phyloP scores from a whole-genome alignment of 2,113 vertebrate genomes.

The Upupa epops region DNA sequence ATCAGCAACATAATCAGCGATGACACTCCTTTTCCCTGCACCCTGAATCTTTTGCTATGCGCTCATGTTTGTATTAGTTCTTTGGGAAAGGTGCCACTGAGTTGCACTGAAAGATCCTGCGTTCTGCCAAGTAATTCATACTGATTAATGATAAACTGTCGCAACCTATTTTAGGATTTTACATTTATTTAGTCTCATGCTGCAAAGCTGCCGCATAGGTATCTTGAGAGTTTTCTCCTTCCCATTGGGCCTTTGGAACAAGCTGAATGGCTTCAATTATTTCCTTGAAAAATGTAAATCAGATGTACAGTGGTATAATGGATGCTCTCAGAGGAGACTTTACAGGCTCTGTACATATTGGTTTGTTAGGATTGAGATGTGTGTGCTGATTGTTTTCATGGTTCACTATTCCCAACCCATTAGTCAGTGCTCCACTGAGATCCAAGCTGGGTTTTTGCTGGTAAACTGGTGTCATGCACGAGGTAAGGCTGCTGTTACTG shows the following conservation, averaged over 20 bases:
- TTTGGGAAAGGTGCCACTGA: slow-evolving; percentile 61
- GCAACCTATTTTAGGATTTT: slow-evolving; percentile 52
- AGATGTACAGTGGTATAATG: background rate
- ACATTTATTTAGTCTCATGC: slow-evolving; percentile 59
- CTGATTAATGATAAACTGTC: slow-evolving; percentile 57
- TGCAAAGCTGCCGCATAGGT: slow-evolving; percentile 25
- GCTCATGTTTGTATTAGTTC: slow-evolving; percentile 44
- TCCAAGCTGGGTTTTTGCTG: background rate
- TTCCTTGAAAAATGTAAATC: slow-evolving; percentile 42
- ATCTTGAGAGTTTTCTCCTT: slow-evolving; percentile 30
- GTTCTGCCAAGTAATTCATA: slow-evolving; percentile 53
- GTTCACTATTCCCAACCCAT: background rate
- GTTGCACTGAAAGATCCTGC: slow-evolving; percentile 18
- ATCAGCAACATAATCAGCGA: slow-evolving; percentile 30
- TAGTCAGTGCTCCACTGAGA: background rate
- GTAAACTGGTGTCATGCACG: background rate
- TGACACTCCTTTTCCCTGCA: slow-evolving; percentile 44
- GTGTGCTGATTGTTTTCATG: background rate
- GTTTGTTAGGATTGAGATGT: slow-evolving; percentile 14
- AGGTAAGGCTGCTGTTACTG: background rate
- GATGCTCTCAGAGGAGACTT: slow-evolving; percentile 36
- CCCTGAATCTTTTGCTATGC: background rate
- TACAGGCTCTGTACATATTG: background rate
- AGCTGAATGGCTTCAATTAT: slow-evolving; percentile 33
- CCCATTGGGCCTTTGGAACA: background rate